Conservation (phyloP, 2,113 vertebrate species). For the Anser cygnoides region DNA sequence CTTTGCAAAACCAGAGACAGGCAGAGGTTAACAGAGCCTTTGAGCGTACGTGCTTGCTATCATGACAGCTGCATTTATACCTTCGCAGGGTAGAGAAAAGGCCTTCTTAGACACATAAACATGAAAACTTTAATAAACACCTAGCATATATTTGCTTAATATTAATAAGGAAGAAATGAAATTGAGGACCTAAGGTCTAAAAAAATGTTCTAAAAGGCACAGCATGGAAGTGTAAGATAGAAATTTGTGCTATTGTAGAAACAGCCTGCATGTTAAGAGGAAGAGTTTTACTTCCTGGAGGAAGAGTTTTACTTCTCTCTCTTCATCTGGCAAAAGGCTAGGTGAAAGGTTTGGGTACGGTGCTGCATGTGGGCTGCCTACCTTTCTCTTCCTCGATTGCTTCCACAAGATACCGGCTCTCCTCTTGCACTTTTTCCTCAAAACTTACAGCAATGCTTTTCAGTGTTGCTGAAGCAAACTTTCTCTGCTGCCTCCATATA, state of each 20-base stretch:
- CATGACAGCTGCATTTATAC: not conserved
- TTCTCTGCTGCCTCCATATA: slow-evolving; percentile 80
- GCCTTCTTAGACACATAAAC: not conserved
- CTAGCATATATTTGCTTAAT: not conserved
- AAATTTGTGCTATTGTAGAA: not conserved
- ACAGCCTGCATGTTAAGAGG: not conserved
- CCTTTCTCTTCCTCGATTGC: slow-evolving; percentile 76
- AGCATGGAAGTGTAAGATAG: not conserved
- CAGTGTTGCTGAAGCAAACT: slow-evolving; percentile 77
- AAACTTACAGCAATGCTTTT: slow-evolving; percentile 80
- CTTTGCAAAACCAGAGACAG: slow-evolving; percentile 63
- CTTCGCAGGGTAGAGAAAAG: accelerated
- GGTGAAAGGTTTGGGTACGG: not conserved
- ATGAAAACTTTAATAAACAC: not conserved
- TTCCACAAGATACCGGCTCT: slow-evolving; percentile 76
- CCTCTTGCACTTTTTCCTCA: slow-evolving; percentile 82
- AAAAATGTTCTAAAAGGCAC: not conserved
- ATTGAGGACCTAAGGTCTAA: not conserved
- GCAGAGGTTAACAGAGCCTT: slow-evolving; percentile 64
- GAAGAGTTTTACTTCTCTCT: not conserved
- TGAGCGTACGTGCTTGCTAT: not conserved
- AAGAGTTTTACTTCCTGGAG: not conserved
- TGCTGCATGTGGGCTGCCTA: not conserved
- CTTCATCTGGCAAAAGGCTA: not conserved
- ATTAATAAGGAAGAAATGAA: not conserved